Evolutionary conservation across 2,113 vertebrate species (phyloP).

Genomic region (Sprattus sprattus): DNA sequence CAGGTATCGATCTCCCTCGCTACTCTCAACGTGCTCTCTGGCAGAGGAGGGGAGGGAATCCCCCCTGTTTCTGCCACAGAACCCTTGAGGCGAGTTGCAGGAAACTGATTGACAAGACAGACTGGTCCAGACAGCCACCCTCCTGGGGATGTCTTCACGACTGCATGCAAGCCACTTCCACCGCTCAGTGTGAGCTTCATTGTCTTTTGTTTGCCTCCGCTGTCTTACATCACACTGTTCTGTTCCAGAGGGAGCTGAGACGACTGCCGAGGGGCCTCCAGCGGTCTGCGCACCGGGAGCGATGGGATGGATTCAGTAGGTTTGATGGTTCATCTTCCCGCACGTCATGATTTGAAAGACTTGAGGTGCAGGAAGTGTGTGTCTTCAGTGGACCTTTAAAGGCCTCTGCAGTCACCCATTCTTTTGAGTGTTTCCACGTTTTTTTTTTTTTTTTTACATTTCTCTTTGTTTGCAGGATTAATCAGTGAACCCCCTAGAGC

Average conservation of each 20-base stretch:
- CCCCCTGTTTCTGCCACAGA: not conserved
- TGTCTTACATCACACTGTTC: not conserved
- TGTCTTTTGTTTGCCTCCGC: constrained; percentile 11
- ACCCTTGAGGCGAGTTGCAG: not conserved
- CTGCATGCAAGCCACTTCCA: not conserved
- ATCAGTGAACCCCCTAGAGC: not conserved
- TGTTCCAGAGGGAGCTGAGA: not conserved
- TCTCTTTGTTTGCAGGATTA: not conserved
- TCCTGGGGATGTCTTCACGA: not conserved
- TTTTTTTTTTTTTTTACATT: not conserved
- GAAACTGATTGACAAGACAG: constrained; percentile 7
- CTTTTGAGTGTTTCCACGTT: not conserved
- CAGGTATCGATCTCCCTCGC: constrained; percentile 25
- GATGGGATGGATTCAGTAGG: not conserved
- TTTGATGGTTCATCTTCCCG: not conserved
- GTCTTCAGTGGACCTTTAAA: not conserved
- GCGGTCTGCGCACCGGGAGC: not conserved
- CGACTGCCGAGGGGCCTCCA: not conserved
- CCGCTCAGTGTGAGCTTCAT: not conserved
- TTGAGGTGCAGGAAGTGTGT: not conserved
- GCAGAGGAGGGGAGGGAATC: too few relatives aligned
- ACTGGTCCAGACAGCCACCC: constrained; percentile 5
- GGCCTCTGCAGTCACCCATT: not conserved
- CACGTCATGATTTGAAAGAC: not conserved
- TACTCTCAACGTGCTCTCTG: not conserved